Base-by-base conservation (phyloP, 2,888 invertebrate species). In the Autographa pulchrina region DNA sequence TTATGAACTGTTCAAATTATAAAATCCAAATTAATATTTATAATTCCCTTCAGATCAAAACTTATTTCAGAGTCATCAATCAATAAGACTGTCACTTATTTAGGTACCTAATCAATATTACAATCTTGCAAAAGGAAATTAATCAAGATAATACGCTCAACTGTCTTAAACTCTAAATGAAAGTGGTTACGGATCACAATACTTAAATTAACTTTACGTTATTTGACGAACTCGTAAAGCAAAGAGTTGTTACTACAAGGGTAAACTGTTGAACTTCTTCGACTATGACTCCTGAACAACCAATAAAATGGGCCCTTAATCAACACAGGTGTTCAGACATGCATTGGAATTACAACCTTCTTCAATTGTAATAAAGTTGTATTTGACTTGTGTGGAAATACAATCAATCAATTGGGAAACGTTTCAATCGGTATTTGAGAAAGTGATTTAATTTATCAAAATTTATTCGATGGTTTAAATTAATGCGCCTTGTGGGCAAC, bases 361-460 rank as follows among this genome's bases (percentile, higher is more conserved):
- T n/a, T 2, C 0, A 2, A 8, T 2, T 16, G 48, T 62, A 5
- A 63, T 82, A 86, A 78, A 72, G 83, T 81, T 38, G 38, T 71
- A 68, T 79, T 75, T 86, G 63, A 61, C 56, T 62, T 79, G 71
- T 7, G 7, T n/a, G n/a, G 6, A 74, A 77, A 71, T 62, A 79
- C 77, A 84, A 90, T 90, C 87, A 83, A 90, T 90, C 90, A 90
- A 84, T 81, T 70, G 68, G 83, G 77, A 78, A 70, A 76, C 80
- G 77, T 81, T 87, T 86, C 84, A 86, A 89, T 87, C 83, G 87
- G 77, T 82, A 83, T 85, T 84, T 83, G 84, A 85, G 85, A 85
- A 86, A 87, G 84, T 87, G 86, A 86, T 86, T 79, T 85, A 88
- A 90, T 90, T 90, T 89, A 89, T 90, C 89, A 89, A 86, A 88